Conservation (phyloP, 2,113 vertebrate genomes). For the Cettia cetti region DNA sequence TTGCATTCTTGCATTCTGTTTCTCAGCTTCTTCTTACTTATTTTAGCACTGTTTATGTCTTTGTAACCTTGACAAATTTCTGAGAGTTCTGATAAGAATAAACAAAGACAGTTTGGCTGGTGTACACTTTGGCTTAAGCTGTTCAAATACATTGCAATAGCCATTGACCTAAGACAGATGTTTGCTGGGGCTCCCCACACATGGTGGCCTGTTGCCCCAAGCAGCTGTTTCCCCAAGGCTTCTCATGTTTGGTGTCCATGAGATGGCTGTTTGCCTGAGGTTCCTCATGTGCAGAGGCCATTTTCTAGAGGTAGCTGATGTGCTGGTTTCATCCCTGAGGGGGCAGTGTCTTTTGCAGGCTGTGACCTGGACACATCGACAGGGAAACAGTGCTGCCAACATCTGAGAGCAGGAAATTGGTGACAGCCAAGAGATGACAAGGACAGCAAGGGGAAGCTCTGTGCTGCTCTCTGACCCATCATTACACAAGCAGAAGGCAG, state of each 20-base stretch:
- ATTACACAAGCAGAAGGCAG: not conserved
- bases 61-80: too few species aligned
- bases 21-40: too few species aligned
- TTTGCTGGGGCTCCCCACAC: not conserved
- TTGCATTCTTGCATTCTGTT: too few species aligned
- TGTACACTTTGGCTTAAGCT: too few species aligned
- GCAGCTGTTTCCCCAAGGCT: accelerated
- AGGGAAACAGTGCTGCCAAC: not conserved
- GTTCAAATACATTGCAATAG: too few species aligned
- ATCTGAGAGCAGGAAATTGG: not conserved
- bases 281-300: accelerated
- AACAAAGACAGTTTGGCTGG: too few species aligned
- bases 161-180: not conserved
- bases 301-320: not conserved
- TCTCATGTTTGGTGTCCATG: accelerated
- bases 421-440: accelerated
- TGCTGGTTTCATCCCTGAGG: not conserved
- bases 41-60: too few species aligned
- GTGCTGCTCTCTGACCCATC: accelerated
- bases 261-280: not conserved
- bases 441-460: not conserved
- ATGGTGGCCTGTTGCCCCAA: not conserved
- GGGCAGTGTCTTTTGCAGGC: too few species aligned
- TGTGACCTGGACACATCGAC: not conserved
- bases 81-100: too few species aligned